Evolutionary conservation across 2,888 invertebrate genomes (phyloP), one percentile per base, ranked within the genome.

Genomic region (Alloplasta piceator): DNA sequence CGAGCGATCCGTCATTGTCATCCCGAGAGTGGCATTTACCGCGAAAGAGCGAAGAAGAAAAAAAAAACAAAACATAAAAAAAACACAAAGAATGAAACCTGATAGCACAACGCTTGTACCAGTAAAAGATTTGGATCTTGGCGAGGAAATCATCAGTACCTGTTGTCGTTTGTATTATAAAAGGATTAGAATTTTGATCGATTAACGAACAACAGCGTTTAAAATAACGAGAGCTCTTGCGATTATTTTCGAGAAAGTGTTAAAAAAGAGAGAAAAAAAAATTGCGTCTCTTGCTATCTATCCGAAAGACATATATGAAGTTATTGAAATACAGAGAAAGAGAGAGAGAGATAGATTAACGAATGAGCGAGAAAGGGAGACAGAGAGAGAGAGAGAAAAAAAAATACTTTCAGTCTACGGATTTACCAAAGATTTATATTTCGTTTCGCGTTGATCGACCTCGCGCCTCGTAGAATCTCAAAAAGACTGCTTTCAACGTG

Each of bases 371-470:
- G n/a, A 77, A 14, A 74, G 14, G n/a, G 50, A 36, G n/a, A n/a
- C n/a, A n/a, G n/a, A n/a, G n/a, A n/a, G n/a, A n/a, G n/a, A 77
- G 16, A 74, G 14, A n/a, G 50, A 36, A 43, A 52, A 38, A 61
- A 56, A 43, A 61, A 61, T 58, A 60, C 46, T 52, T 74, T 74
- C 80, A 66, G 73, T 80, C 74, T 48, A 77, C 55, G 77, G 73
- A 55, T 77, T 72, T 70, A 81, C 83, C 83, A 83, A 83, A 83
- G 83, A 83, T 81, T 78, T 73, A 79, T 78, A 48, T 80, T 82
- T 80, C 76, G 61, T 80, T 82, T 74, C 50, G 73, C 81, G 78
- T 81, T 81, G 73, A 74, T 78, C 78, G 78, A 74, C 74, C 71
- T 58, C 46, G 66, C 70, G 66, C 74, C 48, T 78, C 78, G 71